Evolutionary conservation across 2,888 invertebrate genomes (phyloP), one percentile per base, ranked within the genome.

Genomic region (Leucoptera coffeella): DNA sequence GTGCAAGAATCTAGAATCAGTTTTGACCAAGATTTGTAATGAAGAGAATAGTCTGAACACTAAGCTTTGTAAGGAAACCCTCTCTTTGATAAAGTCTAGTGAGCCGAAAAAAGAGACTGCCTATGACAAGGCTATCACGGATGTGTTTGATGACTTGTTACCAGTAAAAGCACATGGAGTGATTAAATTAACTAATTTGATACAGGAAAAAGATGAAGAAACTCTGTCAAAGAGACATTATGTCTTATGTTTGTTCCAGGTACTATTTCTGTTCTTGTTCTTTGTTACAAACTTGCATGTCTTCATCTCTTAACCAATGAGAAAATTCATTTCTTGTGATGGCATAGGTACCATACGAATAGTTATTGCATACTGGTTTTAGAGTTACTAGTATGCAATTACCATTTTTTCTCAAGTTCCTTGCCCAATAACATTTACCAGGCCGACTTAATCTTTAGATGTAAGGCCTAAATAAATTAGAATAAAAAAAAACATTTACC

Each of bases 121-220:
- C 22, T 78, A 76, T 41, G 74, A 77, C 30, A 67, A 73, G 39
- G 85, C 85, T 1, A 45, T 88, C 28, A 52, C 73, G 26, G 80
- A 87, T 49, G 60, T 82, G 12, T 76, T 75, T 41, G 83, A 87
- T 59, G 73, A 78, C 14, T 46, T 85, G 29, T 50, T 91, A 24
- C 90, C 90, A n/a, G 78, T 85, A 1, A 74, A 82, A 47, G 90
- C 85, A 8, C 90, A 91, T 56, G 91, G 83, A 5, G 59, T 91
- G 19, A 77, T 89, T 37, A 60, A 75, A 25, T 51, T 92, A 10
- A 77, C 78, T 10, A 82, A 80, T 56, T 61, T 91, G n/a, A 69
- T 91, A 26, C 75, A 82, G 41, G 53, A 53, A 11, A 74, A 69
- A 35, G 82, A 90, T 55, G 38, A 59, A 14, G 77, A 79, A 39